phyloP scores from a whole-genome alignment of 1,140 invertebrate genomes.

The Panagrolaimus sp. region DNA sequence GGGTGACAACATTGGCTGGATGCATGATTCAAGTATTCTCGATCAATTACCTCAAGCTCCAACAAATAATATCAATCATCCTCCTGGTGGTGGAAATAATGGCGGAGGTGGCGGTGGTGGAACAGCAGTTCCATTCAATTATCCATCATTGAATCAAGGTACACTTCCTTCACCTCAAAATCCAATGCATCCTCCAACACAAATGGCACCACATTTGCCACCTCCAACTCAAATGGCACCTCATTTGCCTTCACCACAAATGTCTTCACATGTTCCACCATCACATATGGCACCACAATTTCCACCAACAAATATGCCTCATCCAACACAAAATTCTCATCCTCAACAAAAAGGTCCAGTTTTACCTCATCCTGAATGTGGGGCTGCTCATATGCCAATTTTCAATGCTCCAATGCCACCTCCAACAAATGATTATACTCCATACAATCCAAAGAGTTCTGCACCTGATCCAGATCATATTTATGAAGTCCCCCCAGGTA shows the following conservation, averaged over 20 bases:
- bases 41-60: slow-evolving; percentile 1
- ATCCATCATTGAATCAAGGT: neutral
- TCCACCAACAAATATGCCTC: neutral
- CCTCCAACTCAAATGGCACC: neutral
- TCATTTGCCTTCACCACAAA: slow-evolving; percentile 7
- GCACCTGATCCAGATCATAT: slow-evolving; percentile 33
- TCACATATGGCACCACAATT: slow-evolving; percentile 10
- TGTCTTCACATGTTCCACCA: neutral
- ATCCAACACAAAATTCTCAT: neutral
- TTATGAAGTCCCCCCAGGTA: slow-evolving; percentile 39
- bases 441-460: slow-evolving; percentile 21
- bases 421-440: slow-evolving; percentile 27
- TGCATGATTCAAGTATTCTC: neutral
- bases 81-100: neutral
- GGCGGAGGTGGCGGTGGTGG: neutral
- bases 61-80: neutral
- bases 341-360: slow-evolving; percentile 8
- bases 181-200: neutral
- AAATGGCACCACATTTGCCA: neutral
- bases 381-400: neutral
- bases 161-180: neutral
- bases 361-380: slow-evolving; percentile 15
- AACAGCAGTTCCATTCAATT: neutral
- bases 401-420: slow-evolving; percentile 6
- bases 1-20: slow-evolving; percentile 2